phyloP scores from a whole-genome alignment of 2,113 vertebrate genomes.

The Cynocephalus volans region DNA sequence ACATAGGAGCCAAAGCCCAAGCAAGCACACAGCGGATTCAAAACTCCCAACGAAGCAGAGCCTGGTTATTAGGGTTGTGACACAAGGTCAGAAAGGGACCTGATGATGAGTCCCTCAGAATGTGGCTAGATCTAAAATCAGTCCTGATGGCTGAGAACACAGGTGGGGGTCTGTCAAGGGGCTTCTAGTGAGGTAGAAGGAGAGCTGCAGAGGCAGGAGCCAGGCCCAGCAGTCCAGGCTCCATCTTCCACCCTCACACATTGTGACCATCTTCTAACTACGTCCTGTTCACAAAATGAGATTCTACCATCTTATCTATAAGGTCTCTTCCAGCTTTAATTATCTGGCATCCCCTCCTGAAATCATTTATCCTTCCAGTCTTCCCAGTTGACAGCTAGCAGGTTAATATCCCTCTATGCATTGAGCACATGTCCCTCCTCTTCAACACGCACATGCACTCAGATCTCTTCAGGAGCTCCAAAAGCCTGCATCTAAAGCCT shows the following conservation, averaged over 20 bases:
- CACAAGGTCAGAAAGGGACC: neutral
- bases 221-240: too few species aligned
- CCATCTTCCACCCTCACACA: neutral
- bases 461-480: neutral
- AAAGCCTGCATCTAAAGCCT: neutral
- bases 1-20: neutral
- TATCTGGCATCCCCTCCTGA: neutral
- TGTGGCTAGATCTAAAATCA: neutral
- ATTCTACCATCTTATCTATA: neutral
- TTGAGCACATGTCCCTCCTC: neutral
- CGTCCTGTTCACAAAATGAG: neutral
- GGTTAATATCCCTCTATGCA: neutral
- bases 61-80: neutral
- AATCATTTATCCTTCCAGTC: neutral
- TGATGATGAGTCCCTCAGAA: neutral
- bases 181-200: neutral
- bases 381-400: neutral
- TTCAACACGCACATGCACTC: rapidly evolving
- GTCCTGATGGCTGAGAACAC: neutral
- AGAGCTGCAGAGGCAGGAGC: neutral
- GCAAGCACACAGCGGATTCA: neutral
- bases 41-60: neutral
- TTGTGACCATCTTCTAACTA: neutral
- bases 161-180: neutral
- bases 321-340: neutral